Conservation (phyloP, 2,113 vertebrate species). For the Grammomys surdaster region DNA sequence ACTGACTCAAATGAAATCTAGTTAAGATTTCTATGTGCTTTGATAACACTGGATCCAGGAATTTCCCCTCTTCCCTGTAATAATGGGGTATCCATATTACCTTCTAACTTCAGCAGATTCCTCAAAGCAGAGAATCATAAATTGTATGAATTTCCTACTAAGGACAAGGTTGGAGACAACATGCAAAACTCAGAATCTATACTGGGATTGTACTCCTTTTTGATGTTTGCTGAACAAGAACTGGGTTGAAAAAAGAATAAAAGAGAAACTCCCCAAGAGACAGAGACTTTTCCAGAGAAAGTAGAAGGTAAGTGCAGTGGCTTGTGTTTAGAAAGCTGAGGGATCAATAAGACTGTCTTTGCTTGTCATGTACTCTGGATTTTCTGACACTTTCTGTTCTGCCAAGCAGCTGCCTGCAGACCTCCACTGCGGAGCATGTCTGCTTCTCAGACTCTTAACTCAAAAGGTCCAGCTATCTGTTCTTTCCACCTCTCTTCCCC, state of each 20-base stretch:
- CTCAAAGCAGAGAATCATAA: not conserved
- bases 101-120: not conserved
- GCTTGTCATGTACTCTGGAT: too few species aligned
- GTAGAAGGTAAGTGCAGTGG: too few species aligned
- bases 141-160: not conserved
- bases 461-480: not conserved
- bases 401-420: not conserved
- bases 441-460: not conserved
- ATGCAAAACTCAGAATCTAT: not conserved
- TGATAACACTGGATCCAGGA: rapidly evolving
- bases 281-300: not conserved
- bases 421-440: not conserved
- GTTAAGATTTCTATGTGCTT: not conserved
- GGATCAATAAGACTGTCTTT: too few species aligned
- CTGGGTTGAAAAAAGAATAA: not conserved
- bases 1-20: not conserved
- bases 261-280: not conserved
- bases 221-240: not conserved
- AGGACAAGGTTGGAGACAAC: not conserved
- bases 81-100: not conserved
- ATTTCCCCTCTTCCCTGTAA: not conserved
- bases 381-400: not conserved
- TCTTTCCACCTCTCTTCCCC: not conserved
- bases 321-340: too few species aligned
- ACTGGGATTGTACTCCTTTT: not conserved